A percentile compares a stretch with the other conserved stretches of the same genome.
phyloP scores from a whole-genome alignment of 2,888 invertebrate species.

The Scaeva pyrastri region DNA sequence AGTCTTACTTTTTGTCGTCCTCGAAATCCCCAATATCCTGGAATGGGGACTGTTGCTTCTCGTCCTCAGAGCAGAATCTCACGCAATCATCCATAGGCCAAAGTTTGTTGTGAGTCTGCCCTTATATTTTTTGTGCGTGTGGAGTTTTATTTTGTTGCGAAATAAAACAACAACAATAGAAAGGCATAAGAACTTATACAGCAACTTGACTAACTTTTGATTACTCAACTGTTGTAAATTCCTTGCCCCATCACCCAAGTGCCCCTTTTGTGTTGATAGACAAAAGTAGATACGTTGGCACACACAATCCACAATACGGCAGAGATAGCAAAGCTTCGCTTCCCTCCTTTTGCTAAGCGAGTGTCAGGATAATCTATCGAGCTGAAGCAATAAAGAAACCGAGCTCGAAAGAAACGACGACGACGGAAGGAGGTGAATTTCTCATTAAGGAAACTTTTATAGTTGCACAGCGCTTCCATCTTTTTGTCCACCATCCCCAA shows the following conservation, averaged over 20 bases:
- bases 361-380: conserved; percentile 75
- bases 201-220: conserved; percentile 74
- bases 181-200: conserved; percentile 53
- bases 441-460: conserved; percentile 76
- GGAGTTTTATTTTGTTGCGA: conserved; percentile 6
- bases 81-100: conserved; percentile 37
- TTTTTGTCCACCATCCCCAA: conserved; percentile 22
- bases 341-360: conserved; percentile 5
- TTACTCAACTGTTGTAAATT: conserved; percentile 76
- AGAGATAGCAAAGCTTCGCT: conserved; percentile 33
- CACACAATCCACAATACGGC: background rate
- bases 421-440: conserved; percentile 69
- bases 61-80: background rate
- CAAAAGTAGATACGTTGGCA: conserved; percentile 1
- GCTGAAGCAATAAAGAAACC: conserved; percentile 72
- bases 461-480: conserved; percentile 70
- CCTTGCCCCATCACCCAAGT: conserved; percentile 43
- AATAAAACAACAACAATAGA: conserved; percentile 10
- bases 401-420: conserved; percentile 8
- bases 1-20: background rate
- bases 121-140: conserved; percentile 44
- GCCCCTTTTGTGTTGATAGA: conserved; percentile 40
- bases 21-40: background rate
- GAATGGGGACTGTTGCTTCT: no score
- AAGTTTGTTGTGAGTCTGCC: conserved; percentile 51